phyloP scores from a whole-genome alignment of 2,888 invertebrate species.

The Lochmaea capreae region DNA sequence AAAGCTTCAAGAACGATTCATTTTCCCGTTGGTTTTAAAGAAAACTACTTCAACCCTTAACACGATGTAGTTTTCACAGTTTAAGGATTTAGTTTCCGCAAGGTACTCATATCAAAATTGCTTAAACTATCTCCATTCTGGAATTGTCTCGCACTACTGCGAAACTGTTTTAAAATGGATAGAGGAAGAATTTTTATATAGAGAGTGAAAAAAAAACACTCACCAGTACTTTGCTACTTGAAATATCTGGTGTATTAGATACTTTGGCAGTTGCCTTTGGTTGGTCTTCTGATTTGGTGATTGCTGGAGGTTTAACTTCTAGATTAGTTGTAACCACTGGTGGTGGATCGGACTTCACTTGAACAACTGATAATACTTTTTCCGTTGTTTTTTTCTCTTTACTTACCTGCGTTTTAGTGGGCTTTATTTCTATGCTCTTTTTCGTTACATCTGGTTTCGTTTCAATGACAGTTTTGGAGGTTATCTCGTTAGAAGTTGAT shows the following conservation, averaged over 20 bases:
- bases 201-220: conserved; percentile 17
- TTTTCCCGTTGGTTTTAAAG: conserved; percentile 3
- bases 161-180: no score
- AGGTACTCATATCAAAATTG: no score
- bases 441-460: conserved; percentile 52
- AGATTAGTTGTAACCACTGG: conserved; percentile 61
- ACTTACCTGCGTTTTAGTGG: conserved; percentile 64
- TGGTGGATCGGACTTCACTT: conserved; percentile 51
- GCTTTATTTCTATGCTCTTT: conserved; percentile 60
- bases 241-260: conserved; percentile 52
- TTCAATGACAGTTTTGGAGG: conserved; percentile 60
- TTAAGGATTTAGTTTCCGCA: no score
- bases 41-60: not conserved
- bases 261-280: conserved; percentile 62
- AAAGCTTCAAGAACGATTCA: conserved; percentile 1
- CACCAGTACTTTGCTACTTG: conserved; percentile 51
- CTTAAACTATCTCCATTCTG: no score
- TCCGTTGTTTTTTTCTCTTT: conserved; percentile 67
- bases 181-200: not conserved
- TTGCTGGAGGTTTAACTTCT: conserved; percentile 70
- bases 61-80: not conserved
- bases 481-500: conserved; percentile 47
- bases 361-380: conserved; percentile 59
- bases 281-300: conserved; percentile 60
- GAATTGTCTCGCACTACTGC: no score